Percentiles rank a stretch among this genome's conserved stretches.
phyloP scores from a whole-genome alignment of 2,888 invertebrate genomes.

The Perithous albicinctus region DNA sequence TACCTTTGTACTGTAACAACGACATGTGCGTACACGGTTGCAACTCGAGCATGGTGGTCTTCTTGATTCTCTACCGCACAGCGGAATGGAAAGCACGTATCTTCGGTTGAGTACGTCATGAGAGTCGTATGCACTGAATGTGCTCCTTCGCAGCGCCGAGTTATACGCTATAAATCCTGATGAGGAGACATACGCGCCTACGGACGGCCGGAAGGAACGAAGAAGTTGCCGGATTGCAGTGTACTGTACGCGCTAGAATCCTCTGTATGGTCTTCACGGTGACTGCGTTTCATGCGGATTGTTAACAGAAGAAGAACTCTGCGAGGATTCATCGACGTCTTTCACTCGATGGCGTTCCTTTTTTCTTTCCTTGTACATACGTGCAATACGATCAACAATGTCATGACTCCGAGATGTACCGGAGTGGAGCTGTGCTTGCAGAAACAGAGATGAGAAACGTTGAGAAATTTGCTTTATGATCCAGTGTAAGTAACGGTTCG shows the following conservation, averaged over 20 bases:
- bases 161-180: conserved; percentile 61
- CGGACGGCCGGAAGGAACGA: conserved; percentile 45
- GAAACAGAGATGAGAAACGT: background rate
- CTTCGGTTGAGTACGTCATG: conserved; percentile 45
- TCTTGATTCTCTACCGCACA: conserved; percentile 11
- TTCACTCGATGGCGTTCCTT: conserved; percentile 28
- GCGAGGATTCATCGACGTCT: conserved; percentile 52
- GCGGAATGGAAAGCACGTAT: conserved; percentile 64
- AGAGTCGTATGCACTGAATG: conserved; percentile 35
- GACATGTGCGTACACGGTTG: conserved; percentile 3
- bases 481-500: conserved; percentile 39
- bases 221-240: conserved; percentile 23
- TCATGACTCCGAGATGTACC: conserved; percentile 27
- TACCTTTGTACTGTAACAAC: conserved; percentile 38
- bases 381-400: conserved; percentile 38
- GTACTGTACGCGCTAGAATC: conserved; percentile 62
- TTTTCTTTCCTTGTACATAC: background rate
- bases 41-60: conserved; percentile 60
- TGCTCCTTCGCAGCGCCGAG: conserved; percentile 15
- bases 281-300: background rate
- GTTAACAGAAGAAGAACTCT: conserved; percentile 10
- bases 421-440: background rate
- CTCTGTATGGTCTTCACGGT: conserved; percentile 11
- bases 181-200: conserved; percentile 40
- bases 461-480: conserved; percentile 35